A percentile compares a stretch with the other conserved stretches of the same genome.
phyloP scores from a whole-genome alignment of 2,888 invertebrate species.

The Notocelia uddmanniana region DNA sequence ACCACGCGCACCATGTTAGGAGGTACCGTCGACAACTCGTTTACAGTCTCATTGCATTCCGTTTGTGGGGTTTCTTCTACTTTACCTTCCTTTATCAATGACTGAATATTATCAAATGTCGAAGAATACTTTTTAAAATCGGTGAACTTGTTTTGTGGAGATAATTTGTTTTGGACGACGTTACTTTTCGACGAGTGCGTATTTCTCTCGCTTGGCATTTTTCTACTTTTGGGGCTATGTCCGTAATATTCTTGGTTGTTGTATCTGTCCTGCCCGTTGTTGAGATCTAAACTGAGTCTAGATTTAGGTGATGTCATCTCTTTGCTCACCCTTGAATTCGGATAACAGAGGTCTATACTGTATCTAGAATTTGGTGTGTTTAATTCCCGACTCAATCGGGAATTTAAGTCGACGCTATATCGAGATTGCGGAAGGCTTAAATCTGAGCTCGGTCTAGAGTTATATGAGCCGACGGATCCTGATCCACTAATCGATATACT shows the following conservation, averaged over 20 bases:
- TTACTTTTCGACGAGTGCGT: conserved; percentile 62
- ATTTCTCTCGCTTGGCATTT: conserved; percentile 69
- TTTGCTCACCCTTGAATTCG: conserved; percentile 85
- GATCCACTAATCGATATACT: conserved; percentile 83
- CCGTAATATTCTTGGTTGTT: conserved; percentile 77
- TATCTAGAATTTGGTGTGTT: conserved; percentile 88
- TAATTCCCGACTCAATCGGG: conserved; percentile 85
- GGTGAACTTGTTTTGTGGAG: conserved; percentile 84
- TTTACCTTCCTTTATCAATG: conserved; percentile 89
- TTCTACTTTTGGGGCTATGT: conserved; percentile 82
- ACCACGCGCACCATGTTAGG: conserved; percentile 89
- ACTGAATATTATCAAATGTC: conserved; percentile 92
- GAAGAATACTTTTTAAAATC: conserved; percentile 90
- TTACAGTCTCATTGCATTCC: conserved; percentile 86
- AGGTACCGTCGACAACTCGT: conserved; percentile 87
- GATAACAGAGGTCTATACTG: conserved; percentile 88
- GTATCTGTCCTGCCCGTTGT: conserved; percentile 82
- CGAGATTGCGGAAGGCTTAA: conserved; percentile 86
- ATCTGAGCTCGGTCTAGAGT: conserved; percentile 88
- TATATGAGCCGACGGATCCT: conserved; percentile 85
- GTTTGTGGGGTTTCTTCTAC: conserved; percentile 83
- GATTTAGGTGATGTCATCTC: conserved; percentile 87
- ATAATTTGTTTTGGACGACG: conserved; percentile 76
- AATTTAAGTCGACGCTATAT: conserved; percentile 85
- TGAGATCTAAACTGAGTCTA: conserved; percentile 87